phyloP scores from a whole-genome alignment of 2,888 invertebrate species.

The Habrosyne pyritoides region DNA sequence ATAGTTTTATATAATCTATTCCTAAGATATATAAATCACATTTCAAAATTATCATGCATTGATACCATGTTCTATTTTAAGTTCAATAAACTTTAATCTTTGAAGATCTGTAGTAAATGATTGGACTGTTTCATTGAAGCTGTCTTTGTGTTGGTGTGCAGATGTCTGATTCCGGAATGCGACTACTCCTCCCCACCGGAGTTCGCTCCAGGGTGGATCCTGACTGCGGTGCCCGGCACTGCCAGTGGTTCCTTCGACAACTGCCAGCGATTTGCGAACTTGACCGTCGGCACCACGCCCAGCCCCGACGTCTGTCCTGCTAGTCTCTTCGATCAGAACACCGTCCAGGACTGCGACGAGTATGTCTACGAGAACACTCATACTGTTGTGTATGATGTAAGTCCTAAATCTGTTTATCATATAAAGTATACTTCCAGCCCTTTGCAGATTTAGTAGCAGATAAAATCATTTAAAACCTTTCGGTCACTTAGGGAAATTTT shows the following conservation, averaged over 20 bases:
- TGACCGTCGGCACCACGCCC: conserved; percentile 12
- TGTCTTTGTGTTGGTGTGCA: no score
- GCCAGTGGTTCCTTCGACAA: conserved; percentile 57
- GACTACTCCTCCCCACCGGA: conserved; percentile 34
- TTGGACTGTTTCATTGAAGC: no score
- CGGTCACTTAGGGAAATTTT: no score
- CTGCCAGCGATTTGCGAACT: conserved; percentile 66
- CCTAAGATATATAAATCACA: no score
- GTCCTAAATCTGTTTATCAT: conserved; percentile 25
- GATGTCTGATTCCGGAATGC: conserved; percentile 36
- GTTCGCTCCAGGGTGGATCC: conserved; percentile 70
- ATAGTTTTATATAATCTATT: no score
- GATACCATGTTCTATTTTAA: no score
- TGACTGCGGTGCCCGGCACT: conserved; percentile 63
- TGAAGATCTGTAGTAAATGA: background rate
- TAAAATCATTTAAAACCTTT: background rate
- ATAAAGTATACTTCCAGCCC: background rate
- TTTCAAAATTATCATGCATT: no score
- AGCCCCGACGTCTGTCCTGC: conserved; percentile 47
- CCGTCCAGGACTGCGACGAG: conserved; percentile 43
- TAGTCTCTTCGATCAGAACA: conserved; percentile 46
- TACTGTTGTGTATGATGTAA: conserved; percentile 67
- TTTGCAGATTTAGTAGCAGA: background rate
- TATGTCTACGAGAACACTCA: conserved; percentile 59
- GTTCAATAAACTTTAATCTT: no score